These are phyloP conservation scores for Homalodisca vitripennis DNA, from an alignment of 1,140 invertebrate genomes.

Conservation along the genomic window DNA sequence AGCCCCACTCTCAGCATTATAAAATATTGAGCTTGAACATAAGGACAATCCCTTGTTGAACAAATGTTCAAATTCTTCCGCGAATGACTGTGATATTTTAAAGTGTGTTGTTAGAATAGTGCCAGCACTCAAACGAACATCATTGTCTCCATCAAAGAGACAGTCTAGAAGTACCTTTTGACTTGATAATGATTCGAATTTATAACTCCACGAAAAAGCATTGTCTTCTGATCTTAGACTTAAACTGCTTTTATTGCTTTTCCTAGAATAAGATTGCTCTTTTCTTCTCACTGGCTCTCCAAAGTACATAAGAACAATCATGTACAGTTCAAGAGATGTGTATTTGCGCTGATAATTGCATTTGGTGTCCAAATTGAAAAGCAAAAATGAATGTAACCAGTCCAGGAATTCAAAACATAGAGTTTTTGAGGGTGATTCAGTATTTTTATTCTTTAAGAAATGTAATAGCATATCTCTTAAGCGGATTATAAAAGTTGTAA, in stretches of 20 bases:
- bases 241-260: constrained; percentile 18
- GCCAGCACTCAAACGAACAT: constrained; percentile 51
- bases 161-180: constrained; percentile 46
- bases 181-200: constrained; percentile 46
- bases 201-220: constrained; percentile 29
- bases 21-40: constrained; percentile 55
- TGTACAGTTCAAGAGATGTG: constrained; percentile 50
- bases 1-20: constrained; percentile 55
- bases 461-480: constrained; percentile 37
- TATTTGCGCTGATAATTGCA: constrained; percentile 57
- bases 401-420: constrained; percentile 46
- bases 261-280: constrained; percentile 9
- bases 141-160: constrained; percentile 48
- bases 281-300: constrained; percentile 11
- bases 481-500: constrained; percentile 33
- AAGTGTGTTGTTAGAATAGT: constrained; percentile 50
- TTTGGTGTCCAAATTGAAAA: constrained; percentile 52
- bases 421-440: background rate
- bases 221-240: background rate
- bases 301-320: constrained; percentile 43
- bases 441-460: constrained; percentile 38
- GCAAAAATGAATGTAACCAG: constrained; percentile 52
- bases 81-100: constrained; percentile 29
- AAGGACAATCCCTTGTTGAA: constrained; percentile 46
- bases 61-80: constrained; percentile 36